Evolutionary conservation across 2,113 vertebrate genomes (phyloP).

Genomic region (Aphyosemion australe): DNA sequence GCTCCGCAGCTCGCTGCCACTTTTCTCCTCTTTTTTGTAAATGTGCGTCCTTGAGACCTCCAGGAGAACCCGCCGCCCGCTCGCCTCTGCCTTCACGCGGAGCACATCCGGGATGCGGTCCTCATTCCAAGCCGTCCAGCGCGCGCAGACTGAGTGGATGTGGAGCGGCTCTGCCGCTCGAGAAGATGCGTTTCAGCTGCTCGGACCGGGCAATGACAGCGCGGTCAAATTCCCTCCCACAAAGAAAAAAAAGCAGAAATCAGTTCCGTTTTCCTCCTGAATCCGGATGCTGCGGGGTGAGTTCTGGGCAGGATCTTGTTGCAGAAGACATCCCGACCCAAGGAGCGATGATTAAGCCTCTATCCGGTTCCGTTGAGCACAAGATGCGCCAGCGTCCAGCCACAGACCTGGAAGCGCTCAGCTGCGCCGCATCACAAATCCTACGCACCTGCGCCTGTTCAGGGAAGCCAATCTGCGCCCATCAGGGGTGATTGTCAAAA

Average conservation of each 20-base stretch:
- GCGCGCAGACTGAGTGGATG: slow-evolving; percentile 45
- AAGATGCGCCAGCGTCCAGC: slow-evolving; percentile 60
- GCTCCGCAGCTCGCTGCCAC: slow-evolving; percentile 49
- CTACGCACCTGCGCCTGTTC: slow-evolving; percentile 63
- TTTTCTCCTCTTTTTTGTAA: slow-evolving; percentile 33
- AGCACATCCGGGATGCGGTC: slow-evolving; percentile 54
- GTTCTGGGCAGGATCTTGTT: slow-evolving; percentile 41
- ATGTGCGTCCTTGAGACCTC: slow-evolving; percentile 59
- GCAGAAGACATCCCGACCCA: slow-evolving; percentile 52
- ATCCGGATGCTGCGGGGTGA: slow-evolving; percentile 16
- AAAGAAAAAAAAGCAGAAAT: slow-evolving; percentile 21
- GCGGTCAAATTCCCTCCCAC: slow-evolving; percentile 60
- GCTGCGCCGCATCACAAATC: slow-evolving; percentile 44
- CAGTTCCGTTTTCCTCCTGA: slow-evolving; percentile 49
- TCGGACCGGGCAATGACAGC: slow-evolving; percentile 64
- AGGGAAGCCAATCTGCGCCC: slow-evolving; percentile 66
- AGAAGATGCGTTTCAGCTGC: slow-evolving; percentile 43
- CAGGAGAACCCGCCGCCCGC: slow-evolving; percentile 42
- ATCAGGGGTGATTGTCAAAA: slow-evolving; percentile 75
- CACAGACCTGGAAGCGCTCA: slow-evolving; percentile 28
- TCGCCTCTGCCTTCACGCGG: slow-evolving; percentile 56
- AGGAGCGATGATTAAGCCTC: background rate
- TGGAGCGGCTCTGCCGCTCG: slow-evolving; percentile 17
- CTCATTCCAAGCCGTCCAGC: slow-evolving; percentile 64
- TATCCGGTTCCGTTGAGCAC: slow-evolving; percentile 35